A percentile compares a stretch with the other conserved stretches of the same genome.
These are phyloP conservation scores for Athalia circularis DNA, from an alignment of 2,888 invertebrate genomes.

Conservation along the genomic window DNA sequence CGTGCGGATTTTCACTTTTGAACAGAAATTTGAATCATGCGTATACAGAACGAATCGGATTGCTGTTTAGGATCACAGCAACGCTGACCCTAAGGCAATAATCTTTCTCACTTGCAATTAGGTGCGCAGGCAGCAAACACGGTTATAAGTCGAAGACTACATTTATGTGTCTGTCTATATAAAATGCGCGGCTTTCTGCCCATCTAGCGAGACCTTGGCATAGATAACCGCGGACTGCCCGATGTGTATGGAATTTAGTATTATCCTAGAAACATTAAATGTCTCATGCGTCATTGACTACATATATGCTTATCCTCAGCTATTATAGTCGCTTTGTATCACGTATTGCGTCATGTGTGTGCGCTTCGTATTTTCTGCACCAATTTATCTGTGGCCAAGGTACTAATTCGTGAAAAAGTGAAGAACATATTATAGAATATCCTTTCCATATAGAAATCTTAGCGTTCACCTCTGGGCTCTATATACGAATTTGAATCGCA, in stretches of 20 bases:
- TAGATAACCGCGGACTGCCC: slow-evolving; percentile 55
- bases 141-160: not conserved
- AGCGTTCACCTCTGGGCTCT: not conserved
- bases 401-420: too few species aligned
- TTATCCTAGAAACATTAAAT: slow-evolving; percentile 44
- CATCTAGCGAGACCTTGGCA: slow-evolving; percentile 55
- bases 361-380: too few species aligned
- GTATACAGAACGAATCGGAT: not conserved
- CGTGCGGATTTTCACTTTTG: not conserved
- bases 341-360: not conserved
- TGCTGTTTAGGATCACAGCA: not conserved
- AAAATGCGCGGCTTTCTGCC: slow-evolving; percentile 40
- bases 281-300: slow-evolving; percentile 20
- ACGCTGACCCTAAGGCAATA: slow-evolving; percentile 35
- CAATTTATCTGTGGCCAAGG: too few species aligned
- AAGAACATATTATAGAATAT: too few species aligned
- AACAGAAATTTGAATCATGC: not conserved
- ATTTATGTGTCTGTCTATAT: slow-evolving; percentile 14
- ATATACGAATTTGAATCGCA: not conserved
- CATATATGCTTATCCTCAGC: not conserved
- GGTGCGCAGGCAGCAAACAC: slow-evolving; percentile 16
- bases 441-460: not conserved
- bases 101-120: slow-evolving; percentile 10
- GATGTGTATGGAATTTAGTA: slow-evolving; percentile 54
- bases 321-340: not conserved